Percentiles rank a stretch among this genome's conserved stretches.
Evolutionary conservation across 2,797 vertebrate genomes (phyloP).

Genomic region (Tachyglossus aculeatus): DNA sequence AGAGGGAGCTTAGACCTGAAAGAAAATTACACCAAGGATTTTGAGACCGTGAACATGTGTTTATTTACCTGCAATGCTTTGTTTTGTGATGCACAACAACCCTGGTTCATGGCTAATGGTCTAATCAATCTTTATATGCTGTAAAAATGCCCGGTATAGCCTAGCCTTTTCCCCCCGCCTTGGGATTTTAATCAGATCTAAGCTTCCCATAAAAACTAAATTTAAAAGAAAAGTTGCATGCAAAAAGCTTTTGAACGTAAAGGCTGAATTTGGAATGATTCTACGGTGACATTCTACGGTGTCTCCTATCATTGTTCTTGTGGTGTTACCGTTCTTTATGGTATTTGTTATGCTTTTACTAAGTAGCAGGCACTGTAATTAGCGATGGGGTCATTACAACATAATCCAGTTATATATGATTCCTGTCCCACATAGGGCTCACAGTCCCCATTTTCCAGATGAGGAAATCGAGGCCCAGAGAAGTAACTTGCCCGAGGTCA

Average conservation of each 20-base stretch:
- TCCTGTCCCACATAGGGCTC: too few species aligned
- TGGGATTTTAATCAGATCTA: background rate
- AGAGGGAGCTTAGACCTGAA: too few species aligned
- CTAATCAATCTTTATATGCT: background rate
- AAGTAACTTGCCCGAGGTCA: too few species aligned
- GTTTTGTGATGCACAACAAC: background rate
- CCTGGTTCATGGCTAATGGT: background rate
- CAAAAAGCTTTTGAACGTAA: background rate
- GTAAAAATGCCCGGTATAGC: background rate
- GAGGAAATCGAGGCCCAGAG: too few species aligned
- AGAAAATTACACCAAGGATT: background rate
- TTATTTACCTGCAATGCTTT: slow-evolving; percentile 10
- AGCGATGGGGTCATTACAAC: too few species aligned
- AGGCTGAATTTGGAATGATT: background rate
- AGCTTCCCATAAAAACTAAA: slow-evolving; percentile 6
- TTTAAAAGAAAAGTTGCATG: background rate
- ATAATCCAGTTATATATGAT: too few species aligned
- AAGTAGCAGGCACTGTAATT: too few species aligned
- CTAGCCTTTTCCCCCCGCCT: background rate
- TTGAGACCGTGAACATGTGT: background rate
- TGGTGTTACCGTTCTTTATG: too few species aligned
- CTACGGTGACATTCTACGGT: too few species aligned
- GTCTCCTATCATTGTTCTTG: too few species aligned
- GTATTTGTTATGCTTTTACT: too few species aligned
- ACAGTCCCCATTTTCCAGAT: too few species aligned